phyloP scores from a whole-genome alignment of 2,797 vertebrate genomes.

The Podarcis lilfordi region DNA sequence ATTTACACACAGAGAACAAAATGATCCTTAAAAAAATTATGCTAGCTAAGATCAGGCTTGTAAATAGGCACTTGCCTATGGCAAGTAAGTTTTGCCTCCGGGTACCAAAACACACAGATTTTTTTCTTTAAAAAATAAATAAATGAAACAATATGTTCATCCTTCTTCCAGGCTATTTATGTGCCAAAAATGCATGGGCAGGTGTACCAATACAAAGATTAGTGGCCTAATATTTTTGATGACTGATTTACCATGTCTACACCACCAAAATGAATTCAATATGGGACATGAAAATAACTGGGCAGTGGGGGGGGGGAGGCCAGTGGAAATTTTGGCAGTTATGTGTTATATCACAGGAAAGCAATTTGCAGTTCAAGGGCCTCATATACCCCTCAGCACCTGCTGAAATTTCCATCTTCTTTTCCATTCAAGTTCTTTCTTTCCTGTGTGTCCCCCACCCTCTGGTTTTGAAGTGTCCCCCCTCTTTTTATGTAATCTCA shows the following conservation, averaged over 20 bases:
- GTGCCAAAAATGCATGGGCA: conserved; percentile 6
- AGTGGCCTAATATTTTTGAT: background rate
- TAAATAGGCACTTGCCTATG: background rate
- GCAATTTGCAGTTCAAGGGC: too few relatives aligned
- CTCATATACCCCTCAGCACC: too few relatives aligned
- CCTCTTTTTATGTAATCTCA: too few relatives aligned
- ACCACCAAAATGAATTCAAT: background rate
- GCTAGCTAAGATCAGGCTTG: conserved; percentile 41
- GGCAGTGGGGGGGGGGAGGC: accelerated
- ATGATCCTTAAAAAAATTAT: conserved; percentile 65
- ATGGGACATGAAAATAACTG: background rate
- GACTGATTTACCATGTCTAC: background rate
- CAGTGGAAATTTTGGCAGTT: background rate
- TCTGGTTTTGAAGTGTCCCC: too few relatives aligned
- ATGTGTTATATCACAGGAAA: background rate
- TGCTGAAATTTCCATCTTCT: too few relatives aligned
- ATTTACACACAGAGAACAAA: conserved; percentile 55
- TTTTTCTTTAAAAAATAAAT: background rate
- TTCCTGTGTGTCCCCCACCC: too few relatives aligned
- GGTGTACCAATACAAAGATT: background rate
- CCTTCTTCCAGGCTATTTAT: background rate
- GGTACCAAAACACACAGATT: conserved; percentile 27
- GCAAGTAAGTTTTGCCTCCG: conserved; percentile 6
- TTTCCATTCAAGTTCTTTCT: too few relatives aligned
- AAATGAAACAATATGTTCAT: background rate